Conservation (phyloP, 2,888 invertebrate species). For the Lithophane leautieri region DNA sequence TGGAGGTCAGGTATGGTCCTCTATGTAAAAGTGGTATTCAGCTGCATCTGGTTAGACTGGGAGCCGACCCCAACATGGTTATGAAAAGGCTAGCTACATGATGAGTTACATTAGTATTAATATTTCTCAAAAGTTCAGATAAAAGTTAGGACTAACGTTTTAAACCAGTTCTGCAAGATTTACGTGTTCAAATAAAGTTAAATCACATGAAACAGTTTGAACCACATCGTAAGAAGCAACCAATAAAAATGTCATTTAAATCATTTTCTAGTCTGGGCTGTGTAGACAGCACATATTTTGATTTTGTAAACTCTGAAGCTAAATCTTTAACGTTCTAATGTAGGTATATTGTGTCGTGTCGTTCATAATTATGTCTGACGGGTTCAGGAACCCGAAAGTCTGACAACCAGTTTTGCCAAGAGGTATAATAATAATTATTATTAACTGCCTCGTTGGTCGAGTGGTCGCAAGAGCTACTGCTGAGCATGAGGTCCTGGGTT, state of each 20-base stretch:
- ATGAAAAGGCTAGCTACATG: not conserved
- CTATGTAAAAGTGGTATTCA: not conserved
- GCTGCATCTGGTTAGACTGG: not conserved
- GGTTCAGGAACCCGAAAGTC: not conserved
- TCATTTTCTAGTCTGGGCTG: not conserved
- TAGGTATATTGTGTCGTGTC: not conserved
- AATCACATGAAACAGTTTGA: constrained; percentile 13
- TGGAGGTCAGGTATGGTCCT: not conserved
- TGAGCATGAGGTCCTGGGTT: no score
- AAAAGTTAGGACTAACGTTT: not conserved
- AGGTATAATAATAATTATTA: no score
- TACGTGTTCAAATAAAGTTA: constrained; percentile 30
- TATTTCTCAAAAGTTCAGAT: fast-evolving
- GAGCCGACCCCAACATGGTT: not conserved
- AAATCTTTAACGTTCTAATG: not conserved
- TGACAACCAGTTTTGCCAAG: no score
- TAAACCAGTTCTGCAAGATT: constrained; percentile 5
- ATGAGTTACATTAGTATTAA: not conserved
- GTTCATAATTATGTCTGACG: no score
- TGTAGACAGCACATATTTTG: not conserved
- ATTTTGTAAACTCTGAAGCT: not conserved
- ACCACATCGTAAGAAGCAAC: not conserved
- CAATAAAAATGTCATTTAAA: constrained; percentile 3
- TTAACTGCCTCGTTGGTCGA: no score
- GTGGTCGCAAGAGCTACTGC: no score